These are phyloP conservation scores for Tragulus kanchil DNA, from an alignment of 2,113 vertebrate species.

Conservation along the genomic window DNA sequence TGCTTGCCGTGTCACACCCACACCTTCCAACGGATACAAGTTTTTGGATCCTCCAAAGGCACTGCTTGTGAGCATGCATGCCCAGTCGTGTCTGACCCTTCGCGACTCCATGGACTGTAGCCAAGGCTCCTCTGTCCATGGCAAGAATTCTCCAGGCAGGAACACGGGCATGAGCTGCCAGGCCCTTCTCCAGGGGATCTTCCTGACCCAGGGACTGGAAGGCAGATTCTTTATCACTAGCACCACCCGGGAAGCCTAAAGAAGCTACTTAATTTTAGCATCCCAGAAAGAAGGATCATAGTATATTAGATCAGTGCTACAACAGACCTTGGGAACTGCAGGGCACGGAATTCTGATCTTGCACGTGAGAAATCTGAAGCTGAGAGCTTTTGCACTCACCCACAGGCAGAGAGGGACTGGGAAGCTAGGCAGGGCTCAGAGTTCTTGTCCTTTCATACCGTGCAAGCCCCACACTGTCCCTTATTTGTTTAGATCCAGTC, in stretches of 20 bases:
- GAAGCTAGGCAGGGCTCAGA: not conserved
- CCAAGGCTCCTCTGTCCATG: no score
- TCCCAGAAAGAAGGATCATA: not conserved
- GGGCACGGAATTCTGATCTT: not conserved
- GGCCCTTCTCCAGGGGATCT: no score
- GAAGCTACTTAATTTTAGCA: not conserved
- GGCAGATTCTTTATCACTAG: no score
- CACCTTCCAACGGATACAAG: accelerated
- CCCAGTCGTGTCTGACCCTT: no score
- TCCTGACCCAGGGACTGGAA: no score
- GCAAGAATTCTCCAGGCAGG: no score
- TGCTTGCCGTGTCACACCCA: not conserved
- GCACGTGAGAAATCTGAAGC: not conserved
- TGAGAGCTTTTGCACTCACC: not conserved
- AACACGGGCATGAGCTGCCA: no score
- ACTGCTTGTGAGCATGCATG: no score
- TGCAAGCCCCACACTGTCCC: not conserved
- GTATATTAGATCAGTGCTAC: not conserved
- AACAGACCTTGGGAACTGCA: not conserved
- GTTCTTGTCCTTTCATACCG: not conserved
- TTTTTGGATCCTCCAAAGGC: not conserved
- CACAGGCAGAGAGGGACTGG: not conserved
- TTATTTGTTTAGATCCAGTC: not conserved
- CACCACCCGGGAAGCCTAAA: no score
- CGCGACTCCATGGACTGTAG: no score